Percentiles rank a stretch among this genome's conserved stretches.
Conservation (phyloP, 2,888 invertebrate genomes). For the Drosophila mimetica region DNA sequence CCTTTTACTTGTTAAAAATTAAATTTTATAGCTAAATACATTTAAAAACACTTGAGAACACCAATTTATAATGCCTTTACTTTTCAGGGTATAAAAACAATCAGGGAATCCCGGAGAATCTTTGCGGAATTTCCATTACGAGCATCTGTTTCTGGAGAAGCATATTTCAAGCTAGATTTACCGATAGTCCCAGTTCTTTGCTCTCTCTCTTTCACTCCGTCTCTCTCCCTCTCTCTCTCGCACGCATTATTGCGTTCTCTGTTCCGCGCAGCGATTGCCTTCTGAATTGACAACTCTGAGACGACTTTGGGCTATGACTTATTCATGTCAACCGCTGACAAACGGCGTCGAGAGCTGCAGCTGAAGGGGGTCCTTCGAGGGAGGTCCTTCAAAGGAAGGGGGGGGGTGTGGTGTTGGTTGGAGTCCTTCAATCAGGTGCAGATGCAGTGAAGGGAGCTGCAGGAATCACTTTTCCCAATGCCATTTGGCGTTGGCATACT, state of each 20-base stretch:
- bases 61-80: neutral
- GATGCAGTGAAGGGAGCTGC: slow-evolving; percentile 9
- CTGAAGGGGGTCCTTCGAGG: slow-evolving; percentile 14
- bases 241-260: neutral
- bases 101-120: slow-evolving; percentile 6
- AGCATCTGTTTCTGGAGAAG: slow-evolving; percentile 23
- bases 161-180: slow-evolving; percentile 35
- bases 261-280: slow-evolving; percentile 12
- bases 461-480: slow-evolving; percentile 66
- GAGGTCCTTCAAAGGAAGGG: neutral
- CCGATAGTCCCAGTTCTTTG: slow-evolving; percentile 12
- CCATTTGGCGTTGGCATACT: slow-evolving; percentile 66
- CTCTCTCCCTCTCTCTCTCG: neutral
- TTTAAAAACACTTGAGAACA: neutral
- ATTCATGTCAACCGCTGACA: slow-evolving; percentile 73
- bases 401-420: neutral
- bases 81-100: slow-evolving; percentile 19
- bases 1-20: too few relatives aligned
- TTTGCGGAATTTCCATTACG: slow-evolving; percentile 27
- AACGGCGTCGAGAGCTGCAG: slow-evolving; percentile 57
- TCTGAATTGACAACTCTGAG: slow-evolving; percentile 43
- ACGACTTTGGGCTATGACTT: slow-evolving; percentile 62
- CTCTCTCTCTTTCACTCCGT: neutral
- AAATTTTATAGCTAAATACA: too few relatives aligned
- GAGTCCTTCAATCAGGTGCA: slow-evolving; percentile 57